Evolutionary conservation across 2,797 vertebrate species (phyloP), one percentile per base, ranked within the genome.

Genomic region (Acanthurus tractus): DNA sequence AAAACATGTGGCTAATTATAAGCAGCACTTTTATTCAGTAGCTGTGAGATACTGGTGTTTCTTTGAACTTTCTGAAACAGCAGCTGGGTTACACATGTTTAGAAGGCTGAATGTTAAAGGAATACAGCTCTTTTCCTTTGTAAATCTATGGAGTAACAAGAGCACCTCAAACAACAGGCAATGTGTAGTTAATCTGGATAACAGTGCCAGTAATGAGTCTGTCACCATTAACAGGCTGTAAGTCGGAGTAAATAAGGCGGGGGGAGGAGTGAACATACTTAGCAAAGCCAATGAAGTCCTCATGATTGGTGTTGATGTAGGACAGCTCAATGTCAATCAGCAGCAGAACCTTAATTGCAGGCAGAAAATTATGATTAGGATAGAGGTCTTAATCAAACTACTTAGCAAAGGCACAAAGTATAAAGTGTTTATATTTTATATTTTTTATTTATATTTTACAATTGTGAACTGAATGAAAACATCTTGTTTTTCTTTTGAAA

Each of bases 231-330:
- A 63, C 82, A 69, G 57, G 84, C 82, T 74, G 56, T 58, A 63
- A 73, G 70, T 74, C 53, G 49, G 54, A 56, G 11, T 34, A 38
- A 40, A 56, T 38, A 23, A 25, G 29, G 46, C 11, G 5, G 22
- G 12, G 53, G 14, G 38, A 34, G 40, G 34, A 17, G 0, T 38
- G 22, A 23, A 96, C 98, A 76, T 94, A 99, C 98, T 99, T 99
- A 83, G 98, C 98, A 59, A 99, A 99, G 58, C 98, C 98, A n/a
- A 99, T 99, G 94, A 99, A 99, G 93, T 99, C 98, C 75, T 99
- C 98, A 0, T 99, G 98, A 92, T 99, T 99, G 46, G 98, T 99
- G 94, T 99, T 99, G 94, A 99, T 99, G 95, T 99, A 99, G 25
- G 97, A 98, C 87, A 98, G 94, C 91, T 99, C 98, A 15, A 97